Conservation (phyloP, 1,140 invertebrate species). For the Phymorhynchus buccinoides region DNA sequence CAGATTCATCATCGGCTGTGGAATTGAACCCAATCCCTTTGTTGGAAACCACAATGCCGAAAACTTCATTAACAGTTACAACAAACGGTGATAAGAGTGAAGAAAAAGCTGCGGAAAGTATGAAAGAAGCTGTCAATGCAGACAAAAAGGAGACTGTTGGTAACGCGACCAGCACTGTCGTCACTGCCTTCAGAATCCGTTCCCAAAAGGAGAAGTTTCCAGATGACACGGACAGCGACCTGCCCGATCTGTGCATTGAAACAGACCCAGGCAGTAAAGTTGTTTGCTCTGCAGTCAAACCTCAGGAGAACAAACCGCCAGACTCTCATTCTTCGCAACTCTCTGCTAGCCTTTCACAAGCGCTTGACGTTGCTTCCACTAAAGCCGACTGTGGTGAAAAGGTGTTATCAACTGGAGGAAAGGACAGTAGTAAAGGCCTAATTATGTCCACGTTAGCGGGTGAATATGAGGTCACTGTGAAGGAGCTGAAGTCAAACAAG, state of each 20-base stretch:
- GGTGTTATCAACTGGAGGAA: background rate
- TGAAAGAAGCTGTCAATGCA: background rate
- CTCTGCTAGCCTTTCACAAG: background rate
- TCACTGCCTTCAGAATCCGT: background rate
- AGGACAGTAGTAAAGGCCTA: background rate
- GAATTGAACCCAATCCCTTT: background rate
- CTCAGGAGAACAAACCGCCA: background rate
- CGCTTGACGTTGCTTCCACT: background rate
- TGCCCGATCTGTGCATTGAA: slow-evolving; percentile 29
- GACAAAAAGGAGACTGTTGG: background rate
- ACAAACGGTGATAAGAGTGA: background rate
- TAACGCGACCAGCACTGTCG: background rate
- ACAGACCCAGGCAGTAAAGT: background rate
- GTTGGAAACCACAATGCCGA: background rate
- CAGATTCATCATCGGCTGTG: background rate
- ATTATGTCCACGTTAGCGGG: background rate
- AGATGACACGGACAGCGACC: slow-evolving; percentile 9
- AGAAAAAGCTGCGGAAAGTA: background rate
- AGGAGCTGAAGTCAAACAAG: background rate
- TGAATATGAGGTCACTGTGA: background rate
- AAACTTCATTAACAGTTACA: background rate
- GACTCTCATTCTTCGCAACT: background rate
- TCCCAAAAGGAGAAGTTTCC: background rate
- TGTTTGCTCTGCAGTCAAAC: background rate
- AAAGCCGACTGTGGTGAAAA: background rate